A percentile compares a stretch with the other conserved stretches of the same genome.
Conservation (phyloP, 2,113 vertebrate species). For the Vombatus ursinus region DNA sequence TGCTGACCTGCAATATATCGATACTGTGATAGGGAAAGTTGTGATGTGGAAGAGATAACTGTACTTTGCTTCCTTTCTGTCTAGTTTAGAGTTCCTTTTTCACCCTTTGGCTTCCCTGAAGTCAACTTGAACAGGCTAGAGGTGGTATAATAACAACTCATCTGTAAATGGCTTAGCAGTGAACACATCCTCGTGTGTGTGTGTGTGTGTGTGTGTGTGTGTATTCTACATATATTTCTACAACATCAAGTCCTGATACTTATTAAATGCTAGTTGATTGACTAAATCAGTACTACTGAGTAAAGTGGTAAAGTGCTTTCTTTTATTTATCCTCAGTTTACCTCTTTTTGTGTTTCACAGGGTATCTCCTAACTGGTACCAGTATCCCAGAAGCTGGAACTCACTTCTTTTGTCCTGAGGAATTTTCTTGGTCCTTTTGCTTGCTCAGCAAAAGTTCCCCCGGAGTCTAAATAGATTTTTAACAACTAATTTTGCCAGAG, state of each 20-base stretch:
- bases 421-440: not conserved
- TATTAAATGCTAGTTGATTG: not conserved
- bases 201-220: too few species aligned
- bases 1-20: too few species aligned
- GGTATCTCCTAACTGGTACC: not conserved
- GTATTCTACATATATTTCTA: not conserved
- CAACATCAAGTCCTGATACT: not conserved
- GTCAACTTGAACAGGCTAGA: not conserved
- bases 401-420: not conserved
- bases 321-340: not conserved
- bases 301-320: not conserved
- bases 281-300: not conserved
- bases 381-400: not conserved
- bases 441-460: not conserved
- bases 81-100: not conserved
- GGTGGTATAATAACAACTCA: not conserved
- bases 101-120: not conserved
- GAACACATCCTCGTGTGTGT: not conserved
- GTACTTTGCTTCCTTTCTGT: not conserved
- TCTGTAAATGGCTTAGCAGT: not conserved
- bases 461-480: not conserved
- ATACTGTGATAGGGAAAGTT: too few species aligned
- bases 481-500: not conserved
- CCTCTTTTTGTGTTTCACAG: not conserved
- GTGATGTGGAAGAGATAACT: too few species aligned